Percentiles rank a stretch among this genome's conserved stretches.
Evolutionary conservation across 2,113 vertebrate genomes (phyloP).

Genomic region (Corythornis cristatus): DNA sequence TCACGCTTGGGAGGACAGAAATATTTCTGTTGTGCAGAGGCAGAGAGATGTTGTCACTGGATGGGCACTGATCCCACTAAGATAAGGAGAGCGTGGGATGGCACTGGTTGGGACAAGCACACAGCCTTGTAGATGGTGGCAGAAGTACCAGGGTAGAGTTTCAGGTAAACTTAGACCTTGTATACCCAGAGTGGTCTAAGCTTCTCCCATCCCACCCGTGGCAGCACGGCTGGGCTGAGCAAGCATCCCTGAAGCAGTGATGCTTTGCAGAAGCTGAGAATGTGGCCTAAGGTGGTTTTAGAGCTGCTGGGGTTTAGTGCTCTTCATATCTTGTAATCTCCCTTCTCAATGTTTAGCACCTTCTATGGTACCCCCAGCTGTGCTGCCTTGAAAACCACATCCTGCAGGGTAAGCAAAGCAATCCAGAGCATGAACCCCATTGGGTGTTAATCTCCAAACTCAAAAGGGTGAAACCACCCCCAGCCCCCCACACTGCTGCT

Average conservation of each 20-base stretch:
- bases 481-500: background rate
- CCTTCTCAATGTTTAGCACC: background rate
- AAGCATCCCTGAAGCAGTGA: rapidly evolving
- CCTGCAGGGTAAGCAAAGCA: background rate
- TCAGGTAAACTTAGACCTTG: background rate
- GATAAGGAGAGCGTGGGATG: background rate
- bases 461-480: background rate
- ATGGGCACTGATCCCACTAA: background rate
- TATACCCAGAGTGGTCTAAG: rapidly evolving
- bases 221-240: background rate
- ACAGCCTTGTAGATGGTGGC: too few species aligned
- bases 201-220: rapidly evolving
- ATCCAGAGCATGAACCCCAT: background rate
- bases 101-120: background rate
- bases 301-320: background rate
- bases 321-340: background rate
- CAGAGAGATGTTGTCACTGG: background rate
- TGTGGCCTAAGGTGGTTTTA: rapidly evolving
- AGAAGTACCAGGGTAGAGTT: background rate
- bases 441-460: background rate
- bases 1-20: background rate
- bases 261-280: background rate
- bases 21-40: background rate
- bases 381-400: slow-evolving; percentile 41
- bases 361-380: background rate